Evolutionary conservation across 2,888 invertebrate species (phyloP), one percentile per base, ranked within the genome.

Genomic region (Macrophya alboannulata): DNA sequence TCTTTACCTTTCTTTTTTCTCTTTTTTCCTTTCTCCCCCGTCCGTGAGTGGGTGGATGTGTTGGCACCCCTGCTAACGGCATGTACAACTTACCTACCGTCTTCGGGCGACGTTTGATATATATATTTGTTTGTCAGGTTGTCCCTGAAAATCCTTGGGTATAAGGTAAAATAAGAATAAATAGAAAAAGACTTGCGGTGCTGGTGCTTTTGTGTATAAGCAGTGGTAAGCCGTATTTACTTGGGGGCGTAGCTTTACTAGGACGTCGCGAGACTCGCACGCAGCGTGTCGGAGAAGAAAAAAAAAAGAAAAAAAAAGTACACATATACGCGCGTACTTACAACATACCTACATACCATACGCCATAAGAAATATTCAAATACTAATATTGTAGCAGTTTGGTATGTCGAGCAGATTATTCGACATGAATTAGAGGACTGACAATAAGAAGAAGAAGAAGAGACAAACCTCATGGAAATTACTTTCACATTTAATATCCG

Each of bases 51-150:
- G 25, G 25, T 62, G 62, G 62, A 62, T 62, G 62, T 62, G 62
- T 62, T 62, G 10, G 62, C 62, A 12, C 62, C 62, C 62, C 62
- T 25, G 25, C 25, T 62, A 62, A 25, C 62, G 62, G 62, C 25
- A 25, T 62, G 62, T 62, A 62, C 21, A 62, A 62, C 62, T 62
- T 62, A 62, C 62, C 62, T 62, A 62, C 48, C 25, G 62, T 62
- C 62, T 62, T 25, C 25, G 9, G 62, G 62, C 62, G 62, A 62
- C 84, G 87, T 83, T 84, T 88, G 86, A 89, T 88, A 89, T 89
- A 89, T 89, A 88, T 89, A 87, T 88, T 89, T 89, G 89, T 89
- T 89, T 89, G 90, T 87, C 89, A 90, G 90, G 89, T 88, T 62
- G 51, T 40, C 71, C 82, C 72, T 31, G 55, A 21, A 45, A 17